Percentiles rank a stretch among this genome's conserved stretches.
phyloP scores from a whole-genome alignment of 2,113 vertebrate species.

The Sinocyclocheilus rhinocerous region DNA sequence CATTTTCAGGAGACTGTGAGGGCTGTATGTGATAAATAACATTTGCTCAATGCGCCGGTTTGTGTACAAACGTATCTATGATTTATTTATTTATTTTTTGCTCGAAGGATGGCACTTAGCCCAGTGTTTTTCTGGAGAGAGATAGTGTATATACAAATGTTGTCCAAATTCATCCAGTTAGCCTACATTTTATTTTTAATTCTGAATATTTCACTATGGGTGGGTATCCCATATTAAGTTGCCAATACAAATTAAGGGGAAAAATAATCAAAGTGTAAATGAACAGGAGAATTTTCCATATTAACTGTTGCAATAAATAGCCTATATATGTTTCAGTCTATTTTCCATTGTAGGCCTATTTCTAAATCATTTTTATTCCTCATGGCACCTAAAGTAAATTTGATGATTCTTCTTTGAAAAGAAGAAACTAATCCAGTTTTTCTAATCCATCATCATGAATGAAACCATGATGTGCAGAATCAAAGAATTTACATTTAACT shows the following conservation, averaged over 20 bases:
- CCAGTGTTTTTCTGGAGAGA: not conserved
- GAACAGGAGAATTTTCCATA: not conserved
- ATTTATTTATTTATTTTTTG: not conserved
- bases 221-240: not conserved
- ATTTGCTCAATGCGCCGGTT: not conserved
- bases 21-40: not conserved
- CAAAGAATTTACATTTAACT: not conserved
- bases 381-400: not conserved
- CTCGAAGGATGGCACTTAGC: not conserved
- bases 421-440: not conserved
- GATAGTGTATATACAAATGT: not conserved
- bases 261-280: not conserved
- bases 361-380: not conserved
- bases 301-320: not conserved
- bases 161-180: not conserved
- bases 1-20: slow-evolving; percentile 17
- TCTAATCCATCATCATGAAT: not conserved
- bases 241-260: not conserved
- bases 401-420: not conserved
- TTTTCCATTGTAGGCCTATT: not conserved
- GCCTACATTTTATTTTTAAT: not conserved
- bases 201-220: not conserved
- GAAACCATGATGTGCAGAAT: not conserved
- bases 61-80: not conserved
- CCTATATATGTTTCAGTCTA: not conserved